A percentile compares a stretch with the other conserved stretches of the same genome.
These are phyloP conservation scores for Pachyseris speciosa DNA, from an alignment of 64 coral and sea anemone species.

Conservation along the genomic window DNA sequence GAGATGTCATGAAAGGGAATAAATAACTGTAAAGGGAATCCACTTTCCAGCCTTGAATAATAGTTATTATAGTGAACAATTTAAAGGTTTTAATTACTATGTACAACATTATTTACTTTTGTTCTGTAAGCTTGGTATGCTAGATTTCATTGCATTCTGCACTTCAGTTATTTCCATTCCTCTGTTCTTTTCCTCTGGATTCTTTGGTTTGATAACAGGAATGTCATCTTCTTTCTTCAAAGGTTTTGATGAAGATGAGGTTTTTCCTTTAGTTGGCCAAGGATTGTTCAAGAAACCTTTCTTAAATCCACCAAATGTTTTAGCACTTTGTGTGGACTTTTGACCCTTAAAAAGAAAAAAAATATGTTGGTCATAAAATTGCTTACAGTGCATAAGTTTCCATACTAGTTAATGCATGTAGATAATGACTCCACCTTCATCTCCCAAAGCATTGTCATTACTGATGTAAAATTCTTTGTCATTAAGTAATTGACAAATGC, in stretches of 20 bases:
- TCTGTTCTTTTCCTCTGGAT: slow-evolving; percentile 15
- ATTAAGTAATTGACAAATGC: too few species aligned
- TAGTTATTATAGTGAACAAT: too few species aligned
- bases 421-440: too few species aligned
- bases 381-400: background rate
- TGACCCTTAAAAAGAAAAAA: background rate
- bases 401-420: too few species aligned
- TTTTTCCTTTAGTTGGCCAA: slow-evolving; percentile 14
- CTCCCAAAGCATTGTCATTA: too few species aligned
- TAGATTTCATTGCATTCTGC: slow-evolving; percentile 81
- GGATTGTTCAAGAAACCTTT: slow-evolving; percentile 78
- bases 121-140: slow-evolving; percentile 58
- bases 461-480: too few species aligned
- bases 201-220: slow-evolving; percentile 54
- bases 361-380: background rate
- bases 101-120: slow-evolving; percentile 53
- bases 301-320: slow-evolving; percentile 80
- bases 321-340: background rate
- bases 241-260: background rate
- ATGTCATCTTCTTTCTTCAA: slow-evolving; percentile 16
- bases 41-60: too few species aligned
- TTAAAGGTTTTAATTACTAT: too few species aligned
- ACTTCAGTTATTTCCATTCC: slow-evolving; percentile 72
- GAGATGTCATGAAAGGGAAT: too few species aligned
- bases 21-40: too few species aligned